Evolutionary conservation across 23 tunicate genomes (phyloP), one percentile per base, ranked within the genome.

Genomic region (Trididemnum nubilum): DNA sequence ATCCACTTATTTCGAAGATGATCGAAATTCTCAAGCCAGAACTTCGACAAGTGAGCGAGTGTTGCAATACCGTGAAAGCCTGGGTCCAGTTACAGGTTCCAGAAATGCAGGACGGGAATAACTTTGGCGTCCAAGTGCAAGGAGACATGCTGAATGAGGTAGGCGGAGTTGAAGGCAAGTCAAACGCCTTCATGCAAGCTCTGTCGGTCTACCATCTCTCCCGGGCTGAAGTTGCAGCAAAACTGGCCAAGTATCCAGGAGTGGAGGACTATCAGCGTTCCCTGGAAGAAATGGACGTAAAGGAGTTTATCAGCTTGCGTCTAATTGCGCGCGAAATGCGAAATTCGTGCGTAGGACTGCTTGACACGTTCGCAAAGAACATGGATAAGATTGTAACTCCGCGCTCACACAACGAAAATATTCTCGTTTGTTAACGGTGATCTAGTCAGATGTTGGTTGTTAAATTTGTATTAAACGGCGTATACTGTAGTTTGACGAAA

Each of bases 121-220:
- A 94, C 82, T 94, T 94, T 59, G 98, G 98, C 3, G 98, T 94
- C 49, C 87, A 85, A 65, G 98, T 94, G 19, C 98, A 89, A 81
- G 83, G 89, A 26, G 98, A 94, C 73, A 85, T 89, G 71, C 83
- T 94, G 32, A 92, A 78, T 33, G 91, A 89, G 29, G 90, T 94
- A 2, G 64, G 83, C 33, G 58, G 87, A 28, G 92, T 89, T 5
- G 98, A 94, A 61, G 71, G 71, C 21, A 88, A 85, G 12, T 36
- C 88, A 27, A 59, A 52, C 32, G 82, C 90, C 0, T 86, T 82
- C 33, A 71, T 94, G 82, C 85, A 94, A 65, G 77, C 94, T 0
- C 35, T 94, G 27, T 85, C 95, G 23, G 63, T 89, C 40, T 94
- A 94, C 81, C 89, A 94, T 64, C 64, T 94, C 51, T 79, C 98